Percentiles rank a stretch among this genome's conserved stretches.
Evolutionary conservation across 2,113 vertebrate genomes (phyloP).

Genomic region (Heterochromis multidens): DNA sequence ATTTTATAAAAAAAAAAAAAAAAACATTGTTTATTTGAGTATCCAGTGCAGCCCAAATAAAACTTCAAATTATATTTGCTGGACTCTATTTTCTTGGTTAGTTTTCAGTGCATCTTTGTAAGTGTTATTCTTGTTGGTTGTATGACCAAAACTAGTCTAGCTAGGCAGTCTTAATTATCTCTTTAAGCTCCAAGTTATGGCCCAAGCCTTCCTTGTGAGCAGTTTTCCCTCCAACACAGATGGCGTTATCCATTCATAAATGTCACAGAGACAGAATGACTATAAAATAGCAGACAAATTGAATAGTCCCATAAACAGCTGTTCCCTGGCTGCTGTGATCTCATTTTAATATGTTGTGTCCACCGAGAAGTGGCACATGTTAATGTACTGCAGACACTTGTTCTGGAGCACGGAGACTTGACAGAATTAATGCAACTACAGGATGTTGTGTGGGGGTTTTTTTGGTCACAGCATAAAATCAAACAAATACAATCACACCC

Average conservation of each 20-base stretch:
- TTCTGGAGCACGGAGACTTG: not conserved
- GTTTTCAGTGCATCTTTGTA: not conserved
- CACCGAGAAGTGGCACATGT: constrained; percentile 22
- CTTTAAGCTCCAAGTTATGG: constrained; percentile 37
- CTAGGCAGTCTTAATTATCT: constrained; percentile 14
- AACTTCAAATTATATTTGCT: not conserved
- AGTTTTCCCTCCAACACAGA: constrained; percentile 18
- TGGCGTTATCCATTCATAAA: constrained; percentile 51
- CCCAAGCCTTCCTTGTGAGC: not conserved
- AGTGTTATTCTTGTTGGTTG: not conserved
- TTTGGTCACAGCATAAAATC: not conserved
- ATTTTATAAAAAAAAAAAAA: no score
- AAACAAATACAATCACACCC: not conserved
- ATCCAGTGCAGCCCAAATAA: not conserved
- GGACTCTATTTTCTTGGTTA: not conserved
- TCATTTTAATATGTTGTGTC: constrained; percentile 22
- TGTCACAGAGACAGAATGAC: constrained; percentile 41
- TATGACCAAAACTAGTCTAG: constrained; percentile 2
- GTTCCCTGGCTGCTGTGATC: constrained; percentile 24
- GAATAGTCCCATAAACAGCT: constrained; percentile 37
- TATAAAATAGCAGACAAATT: constrained; percentile 40
- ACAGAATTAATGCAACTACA: not conserved
- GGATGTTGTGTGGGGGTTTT: not conserved
- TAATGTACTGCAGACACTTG: constrained; percentile 11
- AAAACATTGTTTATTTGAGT: not conserved